Evolutionary conservation across 2,113 vertebrate genomes (phyloP).

Genomic region (Limanda limanda): DNA sequence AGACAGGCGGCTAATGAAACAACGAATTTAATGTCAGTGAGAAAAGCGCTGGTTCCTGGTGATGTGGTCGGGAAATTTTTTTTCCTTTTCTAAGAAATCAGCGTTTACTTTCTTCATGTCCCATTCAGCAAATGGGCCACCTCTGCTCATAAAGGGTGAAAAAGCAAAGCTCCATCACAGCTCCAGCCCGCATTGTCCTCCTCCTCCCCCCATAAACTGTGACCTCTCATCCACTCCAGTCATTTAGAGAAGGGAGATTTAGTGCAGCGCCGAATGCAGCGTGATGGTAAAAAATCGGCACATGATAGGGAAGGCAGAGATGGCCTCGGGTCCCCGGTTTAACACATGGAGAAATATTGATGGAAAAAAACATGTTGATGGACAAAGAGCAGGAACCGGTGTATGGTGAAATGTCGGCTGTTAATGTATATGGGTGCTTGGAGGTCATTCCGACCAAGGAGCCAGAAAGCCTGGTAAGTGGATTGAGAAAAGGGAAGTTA

Average conservation of each 20-base stretch:
- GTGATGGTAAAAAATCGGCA: conserved; percentile 60
- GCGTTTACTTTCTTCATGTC: conserved; percentile 39
- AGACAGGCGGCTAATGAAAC: conserved; percentile 34
- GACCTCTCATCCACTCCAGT: conserved; percentile 75
- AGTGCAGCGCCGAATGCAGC: conserved; percentile 50
- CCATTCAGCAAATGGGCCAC: conserved; percentile 56
- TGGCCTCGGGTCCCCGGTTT: conserved; percentile 63
- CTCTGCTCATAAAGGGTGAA: conserved; percentile 53
- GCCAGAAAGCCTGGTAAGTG: conserved; percentile 52
- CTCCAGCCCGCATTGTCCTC: conserved; percentile 62
- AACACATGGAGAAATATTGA: conserved; percentile 65
- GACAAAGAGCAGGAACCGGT: conserved; percentile 58
- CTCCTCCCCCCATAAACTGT: conserved; percentile 57
- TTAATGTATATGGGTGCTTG: conserved; percentile 61
- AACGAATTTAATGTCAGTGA: conserved; percentile 13
- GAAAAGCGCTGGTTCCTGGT: background rate
- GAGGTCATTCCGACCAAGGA: conserved; percentile 61
- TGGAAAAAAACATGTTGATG: conserved; percentile 64
- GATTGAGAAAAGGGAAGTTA: conserved; percentile 61
- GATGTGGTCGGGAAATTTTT: background rate
- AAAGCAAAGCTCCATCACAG: conserved; percentile 58
- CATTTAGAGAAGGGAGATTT: conserved; percentile 77
- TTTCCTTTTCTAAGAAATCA: conserved; percentile 36
- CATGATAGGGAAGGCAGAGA: conserved; percentile 51
- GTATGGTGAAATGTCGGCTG: conserved; percentile 45